phyloP scores from a whole-genome alignment of 2,888 invertebrate species.

The Elmis aenea region DNA sequence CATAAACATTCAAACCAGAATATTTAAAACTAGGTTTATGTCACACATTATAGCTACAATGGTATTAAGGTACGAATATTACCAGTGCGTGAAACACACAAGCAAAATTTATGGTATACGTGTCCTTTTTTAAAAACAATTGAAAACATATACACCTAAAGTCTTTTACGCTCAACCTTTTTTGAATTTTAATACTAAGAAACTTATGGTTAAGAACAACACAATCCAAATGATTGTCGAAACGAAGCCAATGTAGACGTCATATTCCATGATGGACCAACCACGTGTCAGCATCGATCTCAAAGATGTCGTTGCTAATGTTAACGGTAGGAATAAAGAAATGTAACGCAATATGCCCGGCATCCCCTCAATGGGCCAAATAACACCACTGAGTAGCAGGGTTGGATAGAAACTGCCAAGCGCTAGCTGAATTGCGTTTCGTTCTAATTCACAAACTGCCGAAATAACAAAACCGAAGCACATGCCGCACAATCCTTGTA shows the following conservation, averaged over 20 bases:
- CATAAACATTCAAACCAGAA: too few relatives aligned
- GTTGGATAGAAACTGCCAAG: constrained; percentile 94
- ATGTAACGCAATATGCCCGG: constrained; percentile 74
- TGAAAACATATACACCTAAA: too few relatives aligned
- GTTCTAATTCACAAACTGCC: constrained; percentile 84
- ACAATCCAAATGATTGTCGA: constrained; percentile 83
- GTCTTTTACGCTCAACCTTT: constrained; percentile 55
- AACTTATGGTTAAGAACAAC: constrained; percentile 72
- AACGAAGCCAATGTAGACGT: constrained; percentile 84
- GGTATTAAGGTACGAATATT: too few relatives aligned
- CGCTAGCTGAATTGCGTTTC: constrained; percentile 89
- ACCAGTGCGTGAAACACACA: too few relatives aligned
- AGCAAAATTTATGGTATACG: too few relatives aligned
- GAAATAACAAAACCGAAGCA: constrained; percentile 94
- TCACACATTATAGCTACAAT: too few relatives aligned
- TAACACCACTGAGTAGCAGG: constrained; percentile 84
- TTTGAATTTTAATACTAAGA: constrained; percentile 76
- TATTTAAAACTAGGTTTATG: too few relatives aligned
- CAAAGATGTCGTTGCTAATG: constrained; percentile 87
- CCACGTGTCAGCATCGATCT: constrained; percentile 83
- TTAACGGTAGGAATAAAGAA: constrained; percentile 78
- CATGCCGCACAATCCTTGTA: constrained; percentile 94
- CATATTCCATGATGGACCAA: constrained; percentile 74
- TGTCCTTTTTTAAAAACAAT: too few relatives aligned
- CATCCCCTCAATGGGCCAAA: constrained; percentile 97